A percentile compares a stretch with the other conserved stretches of the same genome.
phyloP scores from a whole-genome alignment of 1,140 invertebrate genomes.

The Diachasma alloeum region DNA sequence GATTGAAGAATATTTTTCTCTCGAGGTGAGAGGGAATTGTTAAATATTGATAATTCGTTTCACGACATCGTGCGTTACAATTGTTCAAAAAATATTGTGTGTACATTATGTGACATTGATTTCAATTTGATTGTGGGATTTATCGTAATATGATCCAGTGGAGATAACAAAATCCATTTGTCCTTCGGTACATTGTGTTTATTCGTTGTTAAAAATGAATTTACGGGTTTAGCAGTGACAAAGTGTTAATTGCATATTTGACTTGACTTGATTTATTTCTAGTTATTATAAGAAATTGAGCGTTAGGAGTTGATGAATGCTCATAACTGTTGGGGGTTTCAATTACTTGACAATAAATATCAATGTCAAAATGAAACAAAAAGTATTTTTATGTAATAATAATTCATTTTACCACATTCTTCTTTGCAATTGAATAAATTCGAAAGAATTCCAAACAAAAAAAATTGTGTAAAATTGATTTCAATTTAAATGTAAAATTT shows the following conservation, averaged over 20 bases:
- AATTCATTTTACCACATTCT: not conserved
- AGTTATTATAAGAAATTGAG: not conserved
- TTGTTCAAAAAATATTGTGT: no score
- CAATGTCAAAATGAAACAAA: not conserved
- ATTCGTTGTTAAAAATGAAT: not conserved
- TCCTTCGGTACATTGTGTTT: not conserved
- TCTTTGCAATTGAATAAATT: not conserved
- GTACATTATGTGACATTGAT: no score
- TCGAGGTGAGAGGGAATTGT: no score
- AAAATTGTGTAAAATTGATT: no score
- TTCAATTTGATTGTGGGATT: not conserved
- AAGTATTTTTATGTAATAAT: not conserved
- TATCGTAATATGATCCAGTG: no score
- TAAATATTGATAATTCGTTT: no score
- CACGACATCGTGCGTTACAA: no score
- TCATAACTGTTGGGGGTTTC: not conserved
- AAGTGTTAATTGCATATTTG: not conserved
- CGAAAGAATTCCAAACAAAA: no score
- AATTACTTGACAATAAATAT: not conserved
- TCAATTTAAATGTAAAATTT: no score
- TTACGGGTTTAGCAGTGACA: not conserved
- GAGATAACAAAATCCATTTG: not conserved
- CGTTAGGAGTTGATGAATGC: not conserved
- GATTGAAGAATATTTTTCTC: no score
- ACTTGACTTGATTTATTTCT: not conserved